Evolutionary conservation across 2,113 vertebrate species (phyloP), one percentile per base, ranked within the genome.

Genomic region (Coptodon bakossiorum): DNA sequence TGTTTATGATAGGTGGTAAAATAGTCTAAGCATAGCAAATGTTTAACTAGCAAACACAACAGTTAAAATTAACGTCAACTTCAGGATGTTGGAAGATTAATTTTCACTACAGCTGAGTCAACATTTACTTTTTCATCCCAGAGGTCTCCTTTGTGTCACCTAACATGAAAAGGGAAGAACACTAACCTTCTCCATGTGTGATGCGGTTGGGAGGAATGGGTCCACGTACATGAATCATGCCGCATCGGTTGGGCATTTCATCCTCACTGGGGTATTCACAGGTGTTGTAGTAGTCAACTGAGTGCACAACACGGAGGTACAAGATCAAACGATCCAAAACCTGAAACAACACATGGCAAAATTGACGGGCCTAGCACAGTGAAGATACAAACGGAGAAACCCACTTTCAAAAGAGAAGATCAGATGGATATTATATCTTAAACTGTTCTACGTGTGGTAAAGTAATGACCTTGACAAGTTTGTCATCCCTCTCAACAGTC

Each of bases 221-320:
- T 3, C 98, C 98, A 0, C 98, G 96, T 1, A 99, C 98, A 1
- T 99, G 98, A 87, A 99, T 95, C 91, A 99, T 98, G 36, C 98
- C 98, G 12, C 98, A 99, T 36, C 98, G 97, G 88, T 98, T 98
- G 27, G 98, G 98, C 98, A 99, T 99, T 90, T 99, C 98, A 5
- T 99, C 98, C 94, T 99, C 98, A 4, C 97, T 98, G n/a, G 97
- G 96, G 89, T 99, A 99, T 92, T 99, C 98, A 4, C 97, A 98
- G 11, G 96, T 97, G 94, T 98, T 98, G 86, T 99, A 99, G 86
- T 98, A 99, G 86, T 99, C 98, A 3, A 99, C 96, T 1, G 98
- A 99, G 88, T 99, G 98, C 5, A 99, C 98, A 1, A 99, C 94
- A 17, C 98, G 97, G 82, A 99, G 95, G 84, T 99, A 99, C 2